Percentiles rank a stretch among this genome's conserved stretches.
phyloP scores from a whole-genome alignment of 2,797 vertebrate species.

The Arctocebus calabarensis region DNA sequence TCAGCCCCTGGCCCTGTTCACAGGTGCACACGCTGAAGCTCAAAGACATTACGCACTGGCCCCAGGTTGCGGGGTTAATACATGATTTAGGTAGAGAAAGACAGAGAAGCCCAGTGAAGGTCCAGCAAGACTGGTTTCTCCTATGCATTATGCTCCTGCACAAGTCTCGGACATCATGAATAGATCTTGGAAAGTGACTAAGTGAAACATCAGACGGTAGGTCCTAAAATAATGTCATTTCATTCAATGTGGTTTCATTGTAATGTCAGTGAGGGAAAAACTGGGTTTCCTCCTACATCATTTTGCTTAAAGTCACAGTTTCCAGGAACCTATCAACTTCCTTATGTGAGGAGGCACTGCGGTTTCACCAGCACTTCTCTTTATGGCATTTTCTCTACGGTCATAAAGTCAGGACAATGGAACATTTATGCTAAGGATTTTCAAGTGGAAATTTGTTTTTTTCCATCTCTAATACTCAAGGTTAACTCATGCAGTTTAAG shows the following conservation, averaged over 20 bases:
- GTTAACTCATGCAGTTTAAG: slow-evolving; percentile 11
- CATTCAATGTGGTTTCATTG: background rate
- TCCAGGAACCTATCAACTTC: background rate
- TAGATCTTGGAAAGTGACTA: background rate
- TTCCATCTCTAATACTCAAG: background rate
- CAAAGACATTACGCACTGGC: background rate
- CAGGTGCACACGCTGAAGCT: background rate
- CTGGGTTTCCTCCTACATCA: background rate
- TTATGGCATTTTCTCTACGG: background rate
- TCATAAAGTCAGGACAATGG: background rate
- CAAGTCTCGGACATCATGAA: too few relatives aligned
- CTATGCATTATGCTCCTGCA: background rate
- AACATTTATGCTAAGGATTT: background rate
- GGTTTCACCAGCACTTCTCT: background rate
- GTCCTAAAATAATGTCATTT: background rate
- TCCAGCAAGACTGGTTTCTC: background rate
- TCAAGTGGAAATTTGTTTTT: background rate
- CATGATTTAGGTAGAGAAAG: background rate
- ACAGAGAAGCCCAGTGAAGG: background rate
- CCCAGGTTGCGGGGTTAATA: background rate
- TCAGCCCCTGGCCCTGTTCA: background rate
- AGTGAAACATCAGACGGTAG: background rate
- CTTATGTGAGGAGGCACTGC: background rate
- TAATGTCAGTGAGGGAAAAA: background rate
- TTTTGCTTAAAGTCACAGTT: background rate